phyloP scores from a whole-genome alignment of 2,113 vertebrate genomes.

The Felis chaus region DNA sequence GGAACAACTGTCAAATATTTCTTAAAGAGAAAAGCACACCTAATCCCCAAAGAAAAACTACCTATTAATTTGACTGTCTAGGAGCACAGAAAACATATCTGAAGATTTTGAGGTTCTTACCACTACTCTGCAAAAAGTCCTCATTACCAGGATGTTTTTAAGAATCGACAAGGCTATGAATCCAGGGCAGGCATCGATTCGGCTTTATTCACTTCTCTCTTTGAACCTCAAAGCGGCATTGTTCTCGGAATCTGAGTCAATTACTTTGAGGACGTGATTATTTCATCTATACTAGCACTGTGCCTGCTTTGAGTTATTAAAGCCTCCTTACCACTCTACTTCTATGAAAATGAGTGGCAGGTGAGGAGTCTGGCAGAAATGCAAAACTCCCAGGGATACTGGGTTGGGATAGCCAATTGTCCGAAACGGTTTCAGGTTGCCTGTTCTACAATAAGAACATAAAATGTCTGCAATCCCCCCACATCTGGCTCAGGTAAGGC shows the following conservation, averaged over 20 bases:
- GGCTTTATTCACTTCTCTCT: slow-evolving; percentile 21
- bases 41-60: slow-evolving; percentile 17
- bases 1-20: neutral
- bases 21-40: neutral
- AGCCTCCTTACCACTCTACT: neutral
- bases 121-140: neutral
- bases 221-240: slow-evolving; percentile 13
- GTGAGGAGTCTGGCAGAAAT: neutral
- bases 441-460: neutral
- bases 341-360: neutral
- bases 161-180: neutral
- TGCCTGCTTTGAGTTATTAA: neutral
- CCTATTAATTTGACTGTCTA: slow-evolving; percentile 33
- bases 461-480: neutral
- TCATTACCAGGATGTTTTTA: neutral
- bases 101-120: neutral
- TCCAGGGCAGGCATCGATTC: neutral
- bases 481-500: neutral
- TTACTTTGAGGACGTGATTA: slow-evolving; percentile 42
- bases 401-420: neutral
- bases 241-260: slow-evolving; percentile 32
- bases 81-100: neutral
- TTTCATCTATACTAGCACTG: neutral
- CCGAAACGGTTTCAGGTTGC: neutral
- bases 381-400: neutral